Percentiles rank a stretch among this genome's conserved stretches.
Evolutionary conservation across 1,140 invertebrate species (phyloP).

Genomic region (Cydia fagiglandana): DNA sequence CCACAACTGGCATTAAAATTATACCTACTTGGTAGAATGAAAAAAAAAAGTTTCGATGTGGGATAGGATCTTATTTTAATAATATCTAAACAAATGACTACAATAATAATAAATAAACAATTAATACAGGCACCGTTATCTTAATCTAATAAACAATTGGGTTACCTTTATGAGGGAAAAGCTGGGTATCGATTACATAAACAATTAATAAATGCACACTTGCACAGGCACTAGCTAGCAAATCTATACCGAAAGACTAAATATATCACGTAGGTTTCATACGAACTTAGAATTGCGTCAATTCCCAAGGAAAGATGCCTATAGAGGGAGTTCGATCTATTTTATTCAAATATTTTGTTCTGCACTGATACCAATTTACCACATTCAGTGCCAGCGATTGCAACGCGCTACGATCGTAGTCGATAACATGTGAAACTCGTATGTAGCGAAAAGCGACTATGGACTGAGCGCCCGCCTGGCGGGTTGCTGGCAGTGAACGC

Average conservation of each 20-base stretch:
- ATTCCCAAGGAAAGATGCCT: neutral
- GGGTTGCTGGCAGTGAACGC: too few species aligned
- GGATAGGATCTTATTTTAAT: constrained; percentile 1
- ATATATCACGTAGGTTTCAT: neutral
- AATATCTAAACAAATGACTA: neutral
- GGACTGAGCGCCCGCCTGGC: too few species aligned
- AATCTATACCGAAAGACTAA: neutral
- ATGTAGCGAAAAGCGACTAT: too few species aligned
- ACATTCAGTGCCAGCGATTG: too few species aligned
- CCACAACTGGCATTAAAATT: constrained; percentile 13
- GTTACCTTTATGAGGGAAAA: neutral
- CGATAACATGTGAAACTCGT: too few species aligned
- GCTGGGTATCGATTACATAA: neutral
- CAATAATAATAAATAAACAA: constrained; percentile 5
- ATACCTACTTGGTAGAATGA: neutral
- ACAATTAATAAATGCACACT: constrained; percentile 17
- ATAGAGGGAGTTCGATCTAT: neutral
- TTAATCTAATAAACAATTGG: constrained; percentile 45
- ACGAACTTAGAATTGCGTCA: neutral
- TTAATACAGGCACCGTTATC: constrained; percentile 51
- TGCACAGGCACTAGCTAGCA: constrained; percentile 17
- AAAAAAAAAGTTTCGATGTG: neutral
- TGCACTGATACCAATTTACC: too few species aligned
- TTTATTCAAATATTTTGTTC: neutral
- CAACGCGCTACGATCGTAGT: too few species aligned